phyloP scores from a whole-genome alignment of 2,113 vertebrate species.

The Saimiri boliviensis region DNA sequence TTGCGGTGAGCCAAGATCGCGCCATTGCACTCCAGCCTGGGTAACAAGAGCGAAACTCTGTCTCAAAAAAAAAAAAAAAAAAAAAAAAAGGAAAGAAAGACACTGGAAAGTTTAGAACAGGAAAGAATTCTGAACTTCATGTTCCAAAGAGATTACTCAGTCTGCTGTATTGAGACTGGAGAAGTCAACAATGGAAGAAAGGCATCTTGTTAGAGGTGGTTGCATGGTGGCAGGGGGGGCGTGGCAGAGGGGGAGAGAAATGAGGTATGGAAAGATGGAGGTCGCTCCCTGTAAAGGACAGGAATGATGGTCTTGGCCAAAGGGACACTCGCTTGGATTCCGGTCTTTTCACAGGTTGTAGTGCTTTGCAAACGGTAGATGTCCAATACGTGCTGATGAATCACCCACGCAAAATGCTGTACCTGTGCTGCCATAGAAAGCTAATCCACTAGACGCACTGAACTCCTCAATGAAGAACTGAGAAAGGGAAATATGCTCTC shows the following conservation, averaged over 20 bases:
- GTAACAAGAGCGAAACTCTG: too few species aligned
- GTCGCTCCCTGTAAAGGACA: not conserved
- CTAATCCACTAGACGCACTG: slow-evolving; percentile 92
- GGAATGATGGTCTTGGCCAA: not conserved
- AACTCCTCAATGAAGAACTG: slow-evolving; percentile 96
- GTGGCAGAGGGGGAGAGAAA: not conserved
- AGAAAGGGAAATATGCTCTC: slow-evolving; percentile 92
- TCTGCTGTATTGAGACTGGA: not conserved
- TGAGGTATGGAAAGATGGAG: not conserved
- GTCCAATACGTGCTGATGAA: not conserved
- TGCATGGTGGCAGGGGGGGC: fast-evolving
- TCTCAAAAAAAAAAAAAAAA: too few species aligned
- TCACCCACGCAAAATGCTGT: slow-evolving; percentile 1
- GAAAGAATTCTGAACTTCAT: not conserved
- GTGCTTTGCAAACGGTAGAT: not conserved
- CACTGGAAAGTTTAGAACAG: not conserved
- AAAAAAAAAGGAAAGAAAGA: too few species aligned
- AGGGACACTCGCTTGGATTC: not conserved
- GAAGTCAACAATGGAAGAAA: not conserved
- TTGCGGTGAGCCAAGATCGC: too few species aligned
- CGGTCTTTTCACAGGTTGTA: not conserved
- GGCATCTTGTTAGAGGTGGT: not conserved
- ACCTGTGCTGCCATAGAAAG: slow-evolving; percentile 97
- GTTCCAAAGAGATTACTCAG: not conserved
- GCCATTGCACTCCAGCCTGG: too few species aligned